Evolutionary conservation across 2,113 vertebrate species (phyloP), one percentile per base, ranked within the genome.

Genomic region (Hydrolagus affinis): DNA sequence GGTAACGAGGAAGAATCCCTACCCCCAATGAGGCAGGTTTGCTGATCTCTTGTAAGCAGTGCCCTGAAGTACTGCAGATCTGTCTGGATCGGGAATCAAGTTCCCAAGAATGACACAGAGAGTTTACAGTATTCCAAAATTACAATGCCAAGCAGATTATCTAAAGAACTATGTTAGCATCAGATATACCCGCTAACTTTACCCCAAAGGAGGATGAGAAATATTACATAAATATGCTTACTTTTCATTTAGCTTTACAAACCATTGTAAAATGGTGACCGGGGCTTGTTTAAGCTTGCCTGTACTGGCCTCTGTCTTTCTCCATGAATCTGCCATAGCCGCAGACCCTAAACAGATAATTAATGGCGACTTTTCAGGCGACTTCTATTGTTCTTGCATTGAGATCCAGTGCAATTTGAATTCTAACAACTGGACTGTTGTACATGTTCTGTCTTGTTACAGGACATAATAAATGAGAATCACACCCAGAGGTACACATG

Each of bases 341-440:
- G 11, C 23, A 83, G 17, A 19, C 25, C 25, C 15, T n/a, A 25
- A 14, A 66, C 60, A 83, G 9, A 66, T 44, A 68, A 62, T 17
- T 83, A 17, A 83, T 2, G 25, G 6, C 66, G 14, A 83, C 17
- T 44, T 44, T 62, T 66, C 60, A 83, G 62, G 57, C 23, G 28
- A 62, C 25, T 80, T 80, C n/a, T 23, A 83, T 59, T 66, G 78
- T 4, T 56, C 32, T 44, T 75, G 17, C 11, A 9, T 83, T 83
- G 25, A 17, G 60, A 83, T 66, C 59, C 44, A 83, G 64, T 21
- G 66, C 60, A 64, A 23, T 83, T 83, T 17, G 15, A 11, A 83
- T 14, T 66, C 30, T 83, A 80, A 80, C 28, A 66, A 23, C 78
- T 66, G 78, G 25, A 62, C 44, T 44, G 44, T 66, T 83, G 23